Percentiles rank a stretch among this genome's conserved stretches.
phyloP scores from a whole-genome alignment of 2,113 vertebrate genomes.

The Phycodurus eques region DNA sequence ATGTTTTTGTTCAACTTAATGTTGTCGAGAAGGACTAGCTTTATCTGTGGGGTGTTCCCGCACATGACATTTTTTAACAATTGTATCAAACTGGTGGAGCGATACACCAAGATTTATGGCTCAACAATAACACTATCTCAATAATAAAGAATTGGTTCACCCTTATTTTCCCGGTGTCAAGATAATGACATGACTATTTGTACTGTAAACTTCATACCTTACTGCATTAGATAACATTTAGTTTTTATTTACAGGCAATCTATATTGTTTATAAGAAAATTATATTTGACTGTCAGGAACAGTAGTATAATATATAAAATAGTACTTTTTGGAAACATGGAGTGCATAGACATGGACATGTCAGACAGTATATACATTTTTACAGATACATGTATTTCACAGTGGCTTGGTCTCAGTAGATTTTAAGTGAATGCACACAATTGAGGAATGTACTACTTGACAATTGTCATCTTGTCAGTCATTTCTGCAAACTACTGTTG shows the following conservation, averaged over 20 bases:
- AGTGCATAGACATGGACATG: neutral
- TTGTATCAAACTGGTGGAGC: slow-evolving; percentile 48
- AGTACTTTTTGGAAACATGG: neutral
- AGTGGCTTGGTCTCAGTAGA: neutral
- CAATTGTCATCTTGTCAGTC: no score
- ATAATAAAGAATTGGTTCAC: slow-evolving; percentile 51
- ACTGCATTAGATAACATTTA: neutral
- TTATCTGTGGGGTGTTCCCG: slow-evolving; percentile 44
- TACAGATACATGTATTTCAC: neutral
- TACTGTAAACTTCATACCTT: slow-evolving; percentile 3
- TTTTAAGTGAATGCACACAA: neutral
- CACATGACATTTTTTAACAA: slow-evolving; percentile 52
- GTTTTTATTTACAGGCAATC: neutral
- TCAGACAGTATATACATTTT: neutral
- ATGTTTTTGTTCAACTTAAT: slow-evolving; percentile 3
- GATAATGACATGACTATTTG: slow-evolving; percentile 11
- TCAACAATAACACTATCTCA: slow-evolving; percentile 65
- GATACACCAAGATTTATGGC: slow-evolving; percentile 37
- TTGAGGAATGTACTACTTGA: no score
- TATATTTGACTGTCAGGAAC: neutral
- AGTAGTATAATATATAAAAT: neutral
- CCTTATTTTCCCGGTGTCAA: slow-evolving; percentile 42
- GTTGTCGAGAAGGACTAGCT: slow-evolving; percentile 1
- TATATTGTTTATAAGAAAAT: slow-evolving; percentile 9
- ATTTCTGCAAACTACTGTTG: no score